Base-by-base conservation (phyloP, 2,797 vertebrate species). In the Hephaestus fuliginosus region DNA sequence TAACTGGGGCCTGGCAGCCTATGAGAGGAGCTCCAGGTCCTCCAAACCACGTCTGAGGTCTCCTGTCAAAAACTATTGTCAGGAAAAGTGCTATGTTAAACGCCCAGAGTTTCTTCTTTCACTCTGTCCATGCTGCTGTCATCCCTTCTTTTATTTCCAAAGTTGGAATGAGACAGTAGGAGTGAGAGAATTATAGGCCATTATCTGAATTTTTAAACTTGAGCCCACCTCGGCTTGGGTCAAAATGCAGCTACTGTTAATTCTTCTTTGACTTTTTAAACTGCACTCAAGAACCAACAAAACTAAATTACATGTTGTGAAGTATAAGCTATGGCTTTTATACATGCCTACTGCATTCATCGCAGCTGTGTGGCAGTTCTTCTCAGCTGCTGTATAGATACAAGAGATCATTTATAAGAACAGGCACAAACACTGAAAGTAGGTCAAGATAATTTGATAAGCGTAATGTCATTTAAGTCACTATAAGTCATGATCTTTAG, bases 61-160 rank as follows among this genome's bases (percentile, higher is more conserved):
- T 88, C 66, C 85, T 88, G 93, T 92, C 93, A 93, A 71, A 92
- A 90, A 76, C 79, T 81, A 84, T 92, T 91, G 86, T 88, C 62
- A 75, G 76, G 64, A 88, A 82, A 89, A 81, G 41, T 86, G 84
- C 81, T 15, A 76, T n/a, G 72, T 86, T 86, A 84, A 91, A 90
- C 3, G 17, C 62, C 77, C 68, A 7, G 18, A 78, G 39, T 85
- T 90, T 91, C 41, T 76, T 56, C 53, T 89, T 84, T 89, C 84
- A 77, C 63, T 76, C 56, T 33, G 46, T 64, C 73, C 25, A 43
- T 56, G 70, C 57, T 86, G 57, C 76, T 76, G 83, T 82, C 76
- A 86, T 83, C 30, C 20, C 52, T 74, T 75, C 73, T 83, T 86
- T 65, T 0, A 72, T 79, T 82, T 86, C 73, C 61, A 85, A 61